Base-by-base conservation (phyloP, 2,888 invertebrate species). In the Acleris holmiana region DNA sequence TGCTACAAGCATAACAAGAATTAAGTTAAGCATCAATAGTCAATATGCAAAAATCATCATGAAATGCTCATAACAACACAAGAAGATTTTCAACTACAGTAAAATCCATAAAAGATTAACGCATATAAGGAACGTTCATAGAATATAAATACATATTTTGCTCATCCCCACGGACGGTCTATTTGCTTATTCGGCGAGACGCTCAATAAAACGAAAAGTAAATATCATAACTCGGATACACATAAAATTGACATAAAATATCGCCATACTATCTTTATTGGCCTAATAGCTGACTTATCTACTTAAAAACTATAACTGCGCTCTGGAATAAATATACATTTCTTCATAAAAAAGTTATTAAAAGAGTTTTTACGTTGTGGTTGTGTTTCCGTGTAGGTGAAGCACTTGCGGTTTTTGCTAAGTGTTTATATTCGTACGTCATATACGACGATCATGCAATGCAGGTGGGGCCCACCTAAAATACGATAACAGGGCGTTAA, bases 231-330 rank as follows among this genome's bases (percentile, higher is more conserved):
- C 77, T 75, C 71, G 75, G 73, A 76, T 79, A 70, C 75, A 74
- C 77, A 75, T 82, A 83, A 84, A 82, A 81, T 71, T 71, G 72
- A 69, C 73, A 70, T 82, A 78, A 83, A 84, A 82, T 80, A 82
- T 77, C 71, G 73, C 74, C 70, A 69, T 68, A 73, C 77, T 78
- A 80, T 79, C 77, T 83, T 82, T 83, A 82, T 77, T 73, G 74
- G 72, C 73, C 55, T 74, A 79, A 76, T 77, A 80, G 76, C 72
- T 68, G 73, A 74, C 73, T 77, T 75, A 79, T 78, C 76, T 74
- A 71, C 70, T 72, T 76, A 75, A 75, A 65, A 72, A 70, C 69
- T 58, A 40, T 49, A 59, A 54, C 54, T 47, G 35, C 46, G 18
- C 41, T n/a, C n/a, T 48, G 46, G 18, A 44, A 46, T 23, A 59